These are phyloP conservation scores for Turritopsis dohrnii DNA, from an alignment of 30 jellyfish, hydroid and myxozoan species.

Conservation along the genomic window DNA sequence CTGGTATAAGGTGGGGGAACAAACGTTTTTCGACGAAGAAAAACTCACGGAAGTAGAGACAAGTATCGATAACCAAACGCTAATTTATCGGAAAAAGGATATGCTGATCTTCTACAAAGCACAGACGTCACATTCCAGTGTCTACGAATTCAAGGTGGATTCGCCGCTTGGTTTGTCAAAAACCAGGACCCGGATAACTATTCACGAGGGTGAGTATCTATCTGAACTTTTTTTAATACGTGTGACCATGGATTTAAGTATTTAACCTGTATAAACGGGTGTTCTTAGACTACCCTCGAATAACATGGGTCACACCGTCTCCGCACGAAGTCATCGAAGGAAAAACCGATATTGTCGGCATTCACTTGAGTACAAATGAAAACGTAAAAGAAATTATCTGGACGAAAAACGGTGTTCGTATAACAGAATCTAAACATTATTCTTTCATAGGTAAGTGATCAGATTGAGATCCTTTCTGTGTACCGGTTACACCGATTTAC, in stretches of 20 bases:
- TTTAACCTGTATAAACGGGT: background rate
- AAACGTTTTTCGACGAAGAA: background rate
- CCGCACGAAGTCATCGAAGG: slow-evolving; percentile 37
- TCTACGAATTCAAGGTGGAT: background rate
- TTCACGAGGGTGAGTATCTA: slow-evolving; percentile 14
- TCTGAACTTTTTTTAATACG: background rate
- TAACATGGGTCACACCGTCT: slow-evolving; percentile 45
- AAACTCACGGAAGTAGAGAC: background rate
- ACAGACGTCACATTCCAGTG: background rate
- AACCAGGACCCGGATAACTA: slow-evolving; percentile 6
- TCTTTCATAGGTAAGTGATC: slow-evolving; percentile 22
- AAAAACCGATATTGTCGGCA: slow-evolving; percentile 29
- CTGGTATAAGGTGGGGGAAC: slow-evolving; percentile 14
- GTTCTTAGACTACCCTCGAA: slow-evolving; percentile 29
- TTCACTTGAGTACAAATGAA: slow-evolving; percentile 18
- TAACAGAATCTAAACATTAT: slow-evolving; percentile 12
- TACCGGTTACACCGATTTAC: too few relatives aligned
- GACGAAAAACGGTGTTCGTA: slow-evolving; percentile 12
- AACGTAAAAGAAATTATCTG: slow-evolving; percentile 23
- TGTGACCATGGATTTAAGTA: background rate
- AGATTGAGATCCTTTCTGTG: too few relatives aligned
- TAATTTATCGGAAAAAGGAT: background rate
- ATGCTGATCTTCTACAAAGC: slow-evolving; percentile 7
- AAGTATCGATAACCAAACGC: background rate
- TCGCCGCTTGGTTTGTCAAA: slow-evolving; percentile 2